Evolutionary conservation across 2,113 vertebrate species (phyloP).

Genomic region (Marcusenius ussheri): DNA sequence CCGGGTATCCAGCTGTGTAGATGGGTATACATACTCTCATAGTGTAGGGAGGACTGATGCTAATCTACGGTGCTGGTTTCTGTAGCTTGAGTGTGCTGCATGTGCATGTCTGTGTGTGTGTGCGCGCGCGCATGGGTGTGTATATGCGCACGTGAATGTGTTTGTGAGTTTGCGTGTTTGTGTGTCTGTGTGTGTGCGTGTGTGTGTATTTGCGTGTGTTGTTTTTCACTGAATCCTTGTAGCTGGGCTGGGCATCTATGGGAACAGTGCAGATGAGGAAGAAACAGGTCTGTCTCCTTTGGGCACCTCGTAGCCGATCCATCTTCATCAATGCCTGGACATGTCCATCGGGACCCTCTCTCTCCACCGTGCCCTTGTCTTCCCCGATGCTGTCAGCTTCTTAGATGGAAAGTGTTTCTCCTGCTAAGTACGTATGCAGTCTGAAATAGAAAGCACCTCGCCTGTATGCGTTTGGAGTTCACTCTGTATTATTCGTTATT

Average conservation of each 20-base stretch:
- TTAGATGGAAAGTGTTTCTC: neutral
- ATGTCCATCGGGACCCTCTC: constrained; percentile 16
- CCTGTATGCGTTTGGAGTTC: neutral
- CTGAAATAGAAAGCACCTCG: neutral
- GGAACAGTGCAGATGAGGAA: neutral
- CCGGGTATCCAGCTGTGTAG: too few species aligned
- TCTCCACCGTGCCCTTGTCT: neutral
- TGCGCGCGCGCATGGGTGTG: too few species aligned
- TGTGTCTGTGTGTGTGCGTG: neutral
- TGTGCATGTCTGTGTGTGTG: neutral
- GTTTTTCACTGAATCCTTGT: neutral
- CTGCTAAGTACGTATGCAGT: neutral
- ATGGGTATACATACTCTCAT: too few species aligned
- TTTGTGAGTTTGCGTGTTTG: too few species aligned
- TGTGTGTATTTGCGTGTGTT: neutral
- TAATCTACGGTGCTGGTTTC: neutral
- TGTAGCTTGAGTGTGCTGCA: neutral
- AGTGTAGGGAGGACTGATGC: neutral
- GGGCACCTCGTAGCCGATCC: constrained; percentile 23
- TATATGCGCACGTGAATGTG: too few species aligned
- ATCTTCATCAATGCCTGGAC: constrained; percentile 22
- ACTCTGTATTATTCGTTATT: neutral
- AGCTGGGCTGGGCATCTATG: constrained; percentile 27
- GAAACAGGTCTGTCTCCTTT: constrained; percentile 18
- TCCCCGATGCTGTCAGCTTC: neutral